A percentile compares a stretch with the other conserved stretches of the same genome.
phyloP scores from a whole-genome alignment of 2,888 invertebrate species.

The Sipunculus nudus region DNA sequence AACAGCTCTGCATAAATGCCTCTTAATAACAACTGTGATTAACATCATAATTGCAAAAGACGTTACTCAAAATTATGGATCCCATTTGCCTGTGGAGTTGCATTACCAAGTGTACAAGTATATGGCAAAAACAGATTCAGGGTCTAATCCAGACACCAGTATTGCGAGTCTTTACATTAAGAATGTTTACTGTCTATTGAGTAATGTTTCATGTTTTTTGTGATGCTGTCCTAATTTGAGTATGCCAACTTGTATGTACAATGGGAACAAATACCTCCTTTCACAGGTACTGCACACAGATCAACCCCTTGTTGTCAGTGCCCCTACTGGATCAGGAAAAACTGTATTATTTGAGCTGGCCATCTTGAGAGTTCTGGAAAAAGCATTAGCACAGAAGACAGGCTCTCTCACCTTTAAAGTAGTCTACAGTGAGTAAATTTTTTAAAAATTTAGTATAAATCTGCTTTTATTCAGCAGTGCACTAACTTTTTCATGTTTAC shows the following conservation, averaged over 20 bases:
- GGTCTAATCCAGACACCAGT: too few relatives aligned
- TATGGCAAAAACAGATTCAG: too few relatives aligned
- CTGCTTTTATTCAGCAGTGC: background rate
- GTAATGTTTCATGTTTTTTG: too few relatives aligned
- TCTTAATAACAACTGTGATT: too few relatives aligned
- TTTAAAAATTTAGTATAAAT: background rate
- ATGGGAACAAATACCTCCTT: background rate
- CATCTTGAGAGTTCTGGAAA: conserved; percentile 75
- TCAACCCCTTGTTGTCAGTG: conserved; percentile 78
- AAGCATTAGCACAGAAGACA: conserved; percentile 69
- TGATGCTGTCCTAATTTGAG: too few relatives aligned
- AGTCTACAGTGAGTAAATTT: conserved; percentile 75
- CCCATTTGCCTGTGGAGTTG: background rate
- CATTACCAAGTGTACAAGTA: background rate
- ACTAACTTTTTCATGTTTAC: background rate
- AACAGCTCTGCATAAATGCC: too few relatives aligned
- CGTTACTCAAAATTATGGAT: too few relatives aligned
- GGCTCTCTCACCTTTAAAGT: conserved; percentile 69
- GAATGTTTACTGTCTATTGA: too few relatives aligned
- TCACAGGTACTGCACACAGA: conserved; percentile 70
- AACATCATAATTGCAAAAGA: too few relatives aligned
- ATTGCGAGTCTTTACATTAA: too few relatives aligned
- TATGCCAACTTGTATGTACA: background rate
- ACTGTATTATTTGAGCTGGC: conserved; percentile 85
- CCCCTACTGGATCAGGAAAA: conserved; percentile 86